Base-by-base conservation (phyloP, 2,888 invertebrate genomes). In the Mythimna lalbum region DNA sequence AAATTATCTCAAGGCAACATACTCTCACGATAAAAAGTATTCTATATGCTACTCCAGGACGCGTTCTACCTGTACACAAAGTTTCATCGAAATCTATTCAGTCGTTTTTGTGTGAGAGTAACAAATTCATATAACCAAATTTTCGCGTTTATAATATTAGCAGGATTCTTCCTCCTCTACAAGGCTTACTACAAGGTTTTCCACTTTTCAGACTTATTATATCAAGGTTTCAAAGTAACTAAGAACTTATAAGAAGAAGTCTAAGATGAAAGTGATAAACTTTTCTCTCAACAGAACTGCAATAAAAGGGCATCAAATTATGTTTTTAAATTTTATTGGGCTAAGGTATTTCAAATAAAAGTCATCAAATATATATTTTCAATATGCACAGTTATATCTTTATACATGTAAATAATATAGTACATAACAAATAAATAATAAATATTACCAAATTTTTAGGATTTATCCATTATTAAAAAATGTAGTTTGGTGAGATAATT, bases 361-460 rank as follows among this genome's bases (percentile, higher is more conserved):
- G 92, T 94, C 93, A 89, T 94, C 93, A 95, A 95, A 94, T 95
- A 95, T 95, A 95, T 94, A 94, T 92, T 94, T 94, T 95, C 93
- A 93, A 95, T 95, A 95, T 95, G 95, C 95, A 95, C 95, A 95
- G 92, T 95, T 94, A 95, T 94, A 95, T 91, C 94, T 95, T 95
- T 95, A 95, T 94, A 95, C 95, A 96, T 94, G 95, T 94, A 95
- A 95, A 94, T 94, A 95, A 95, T 95, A 95, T 94, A 93, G 95
- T 94, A 95, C 94, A 96, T 93, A 95, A 94, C 94, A 94, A 95
- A 96, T 93, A 95, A 96, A 95, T 95, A 95, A 95, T 95, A 95
- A 95, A 95, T 94, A 95, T 93, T 93, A 94, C 94, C 93, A 93
- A 94, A 91, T 93, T 93, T 92, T 90, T 92, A 86, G 92, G 93